These are phyloP conservation scores for Coturnix japonica DNA, from an alignment of 2,113 vertebrate genomes.

Conservation along the genomic window DNA sequence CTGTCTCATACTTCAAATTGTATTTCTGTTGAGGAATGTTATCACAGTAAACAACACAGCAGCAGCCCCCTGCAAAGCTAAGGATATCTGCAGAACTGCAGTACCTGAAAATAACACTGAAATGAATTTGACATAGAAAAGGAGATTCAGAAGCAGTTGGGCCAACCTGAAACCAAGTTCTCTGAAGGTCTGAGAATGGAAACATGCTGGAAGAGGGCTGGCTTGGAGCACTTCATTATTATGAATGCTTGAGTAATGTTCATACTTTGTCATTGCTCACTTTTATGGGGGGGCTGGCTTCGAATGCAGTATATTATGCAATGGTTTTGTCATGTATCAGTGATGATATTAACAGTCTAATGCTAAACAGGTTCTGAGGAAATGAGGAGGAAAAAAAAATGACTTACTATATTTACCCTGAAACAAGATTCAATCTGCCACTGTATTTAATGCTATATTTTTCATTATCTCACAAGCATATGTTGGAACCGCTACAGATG, in stretches of 20 bases:
- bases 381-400: slow-evolving; percentile 84
- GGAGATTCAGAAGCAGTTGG: accelerated
- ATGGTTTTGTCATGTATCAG: slow-evolving; percentile 86
- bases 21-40: background rate
- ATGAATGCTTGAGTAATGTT: slow-evolving; percentile 86
- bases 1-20: background rate
- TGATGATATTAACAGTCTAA: slow-evolving; percentile 87
- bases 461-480: slow-evolving; percentile 96
- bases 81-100: accelerated
- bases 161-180: background rate
- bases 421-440: slow-evolving; percentile 94
- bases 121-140: background rate
- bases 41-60: background rate
- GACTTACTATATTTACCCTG: slow-evolving; percentile 89
- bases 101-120: background rate
- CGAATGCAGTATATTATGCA: slow-evolving; percentile 87
- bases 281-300: slow-evolving; percentile 82
- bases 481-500: slow-evolving; percentile 91
- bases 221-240: slow-evolving; percentile 81
- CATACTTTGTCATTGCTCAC: slow-evolving; percentile 83
- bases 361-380: slow-evolving; percentile 91
- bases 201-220: slow-evolving; percentile 41
- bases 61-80: background rate
- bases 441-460: slow-evolving; percentile 92
- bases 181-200: background rate